A percentile compares a stretch with the other conserved stretches of the same genome.
These are phyloP conservation scores for Drosophila oshimai DNA, from an alignment of 1,140 invertebrate species.

Conservation along the genomic window DNA sequence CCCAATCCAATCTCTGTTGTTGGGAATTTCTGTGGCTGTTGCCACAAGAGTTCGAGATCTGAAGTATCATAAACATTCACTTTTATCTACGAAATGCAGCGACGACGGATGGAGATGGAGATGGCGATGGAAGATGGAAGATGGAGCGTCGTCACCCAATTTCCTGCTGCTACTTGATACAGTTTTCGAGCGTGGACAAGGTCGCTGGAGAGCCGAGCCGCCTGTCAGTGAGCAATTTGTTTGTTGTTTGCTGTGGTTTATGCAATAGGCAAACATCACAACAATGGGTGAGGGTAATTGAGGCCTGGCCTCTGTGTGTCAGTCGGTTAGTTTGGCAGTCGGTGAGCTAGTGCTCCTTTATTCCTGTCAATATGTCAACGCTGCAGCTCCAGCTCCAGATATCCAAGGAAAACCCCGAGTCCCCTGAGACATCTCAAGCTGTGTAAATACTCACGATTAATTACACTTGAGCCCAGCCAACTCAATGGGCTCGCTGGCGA, in stretches of 20 bases:
- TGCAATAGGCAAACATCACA: constrained; percentile 63
- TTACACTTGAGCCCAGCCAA: constrained; percentile 51
- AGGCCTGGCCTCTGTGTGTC: constrained; percentile 17
- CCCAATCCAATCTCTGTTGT: constrained; percentile 18
- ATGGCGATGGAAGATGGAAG: too few species aligned
- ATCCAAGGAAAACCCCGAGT: constrained; percentile 3
- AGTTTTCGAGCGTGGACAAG: constrained; percentile 61
- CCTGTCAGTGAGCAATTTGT: constrained; percentile 25
- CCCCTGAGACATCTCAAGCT: constrained; percentile 16
- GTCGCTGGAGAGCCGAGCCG: constrained; percentile 58
- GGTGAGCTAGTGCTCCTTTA: constrained; percentile 35
- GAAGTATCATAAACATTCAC: constrained; percentile 78
- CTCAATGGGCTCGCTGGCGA: constrained; percentile 49
- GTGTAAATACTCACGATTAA: constrained; percentile 76
- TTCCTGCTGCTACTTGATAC: constrained; percentile 76
- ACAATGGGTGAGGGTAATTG: constrained; percentile 54
- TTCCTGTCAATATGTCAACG: constrained; percentile 16
- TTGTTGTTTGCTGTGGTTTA: constrained; percentile 53
- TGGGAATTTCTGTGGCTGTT: constrained; percentile 53
- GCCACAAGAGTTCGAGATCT: constrained; percentile 55
- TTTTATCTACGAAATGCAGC: constrained; percentile 60
- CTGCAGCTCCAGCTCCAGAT: not conserved
- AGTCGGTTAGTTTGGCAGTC: too few species aligned
- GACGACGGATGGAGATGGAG: too few species aligned
- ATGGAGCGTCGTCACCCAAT: constrained; percentile 69